Base-by-base conservation (phyloP, 2,797 vertebrate genomes). In the Coracias cyanogaster region DNA sequence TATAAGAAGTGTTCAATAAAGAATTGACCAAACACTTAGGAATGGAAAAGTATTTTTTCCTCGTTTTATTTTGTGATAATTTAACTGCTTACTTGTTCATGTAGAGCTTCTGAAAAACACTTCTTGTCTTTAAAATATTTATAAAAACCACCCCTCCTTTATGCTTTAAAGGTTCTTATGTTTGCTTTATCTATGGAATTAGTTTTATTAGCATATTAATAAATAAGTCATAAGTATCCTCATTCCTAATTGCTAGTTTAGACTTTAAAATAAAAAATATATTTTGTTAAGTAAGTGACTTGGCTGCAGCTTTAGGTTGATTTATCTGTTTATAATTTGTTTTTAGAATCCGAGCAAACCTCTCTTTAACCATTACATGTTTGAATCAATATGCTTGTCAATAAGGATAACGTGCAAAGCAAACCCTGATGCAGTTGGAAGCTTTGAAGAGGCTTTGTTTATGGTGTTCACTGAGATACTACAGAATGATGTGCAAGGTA, bases 281-380 rank as follows among this genome's bases (percentile, higher is more conserved):
- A 4, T 49, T 51, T 78, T 76, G 46, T 17, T 52, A 70, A 87
- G 3, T 43, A 65, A 72, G 13, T 91, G 16, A n/a, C 22, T 52
- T 73, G 15, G 24, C 16, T 83, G 64, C 65, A 61, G 35, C 29
- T 85, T 79, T 62, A 48, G 31, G 26, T 62, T 96, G 85, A 82
- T 91, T 37, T 77, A 31, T 79, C 55, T 88, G 11, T 73, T 86
- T 51, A 5, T 76, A 39, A 86, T 57, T 94, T 93, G 85, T 46
- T 97, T 98, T 82, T 97, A 99, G 99, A 99, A 99, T 96, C 99
- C 99, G 96, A 99, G 99, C 98, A 99, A 99, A 95, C 99, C 99
- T 89, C 99, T 99, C 97, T 99, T 99, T 92, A 99, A 99, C 97
- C 99, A 99, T 98, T 99, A 99, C 97, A 98, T 99, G 98, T 99